Evolutionary conservation across 2,113 vertebrate species (phyloP), one percentile per base, ranked within the genome.

Genomic region (Catagonus wagneri): DNA sequence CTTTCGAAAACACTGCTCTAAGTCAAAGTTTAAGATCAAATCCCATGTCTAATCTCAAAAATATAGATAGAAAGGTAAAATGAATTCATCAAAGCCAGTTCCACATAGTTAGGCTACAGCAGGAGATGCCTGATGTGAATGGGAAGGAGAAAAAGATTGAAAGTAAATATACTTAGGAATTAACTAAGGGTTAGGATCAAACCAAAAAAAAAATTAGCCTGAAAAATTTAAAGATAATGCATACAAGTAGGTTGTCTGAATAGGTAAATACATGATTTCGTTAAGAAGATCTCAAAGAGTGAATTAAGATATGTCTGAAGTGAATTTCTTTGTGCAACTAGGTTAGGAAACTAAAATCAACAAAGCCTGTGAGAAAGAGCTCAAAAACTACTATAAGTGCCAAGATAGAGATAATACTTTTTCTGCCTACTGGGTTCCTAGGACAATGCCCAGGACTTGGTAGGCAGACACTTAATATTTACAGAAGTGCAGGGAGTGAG

Each of bases 1-100:
- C 27, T 81, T 79, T 83, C 83, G 54, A 80, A 95, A 96, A 85
- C 15, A 65, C 11, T 87, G 54, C 76, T 83, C 60, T 81, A 92
- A 76, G n/a, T 83, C 69, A 90, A 87, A 19, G 36, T 29, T 61
- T 83, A 78, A 89, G 27, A 76, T 50, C 13, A 75, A 19, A 74
- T 69, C 8, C 58, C 93, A 63, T 69, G 91, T 80, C 23, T 44
- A 86, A 58, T n/a, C 61, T 93, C 78, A 72, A 72, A 93, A 95
- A 72, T 58, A 83, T 27, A 76, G 19, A 74, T 3, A 93, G 34
- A 84, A 89, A 78, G 44, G 32, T 84, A 80, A 95, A 80, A 88
- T 54, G 44, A 54, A 54, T 76, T 23, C 50, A 89, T 52, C 52
- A 76, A 83, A 81, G 50, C 32, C 36, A 91, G 56, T 86, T 76